Base-by-base conservation (phyloP, 1,140 invertebrate species). In the Heliconius eleuchia region DNA sequence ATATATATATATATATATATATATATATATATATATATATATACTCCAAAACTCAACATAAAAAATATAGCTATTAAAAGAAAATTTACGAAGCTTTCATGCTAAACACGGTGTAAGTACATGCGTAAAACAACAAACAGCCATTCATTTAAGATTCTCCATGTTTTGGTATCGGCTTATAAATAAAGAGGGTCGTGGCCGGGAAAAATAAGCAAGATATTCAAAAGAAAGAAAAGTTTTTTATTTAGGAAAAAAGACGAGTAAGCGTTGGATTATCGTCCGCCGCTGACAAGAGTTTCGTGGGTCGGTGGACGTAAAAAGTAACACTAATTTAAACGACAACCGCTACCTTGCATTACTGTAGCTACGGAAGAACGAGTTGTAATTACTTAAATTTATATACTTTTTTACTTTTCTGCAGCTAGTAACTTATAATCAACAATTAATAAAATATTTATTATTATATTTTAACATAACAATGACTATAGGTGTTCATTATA, bases 111-210 rank as follows among this genome's bases (percentile, higher is more conserved):
- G 90, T 91, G 91, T 89, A 89, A 91, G 93, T 92, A 93, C 89
- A 91, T 84, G 89, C 92, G 91, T 94, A 93, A 94, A 94, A 94
- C 89, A 94, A 92, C 87, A 88, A 94, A 94, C 90, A 91, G 88
- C 92, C 90, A 90, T 93, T 93, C 89, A 92, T 92, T 94, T 91
- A 89, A 88, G 90, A 89, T 83, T 90, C 86, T 91, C 88, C 87
- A 88, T 91, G 91, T 92, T 92, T 89, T 89, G 90, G 91, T 88
- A 90, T 87, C 80, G 89, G 86, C 91, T 92, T 92, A 91, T 92
- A 91, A 94, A 92, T 92, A 94, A 92, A 92, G 88, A 91, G 89
- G 88, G 87, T 87, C 84, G 85, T 84, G 82, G 82, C 76, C 74
- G 85, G 86, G 86, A 90, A 90, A 92, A 92, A 91, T 91, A 90